A percentile compares a stretch with the other conserved stretches of the same genome.
Evolutionary conservation across 2,797 vertebrate species (phyloP).

Genomic region (Ara ararauna): DNA sequence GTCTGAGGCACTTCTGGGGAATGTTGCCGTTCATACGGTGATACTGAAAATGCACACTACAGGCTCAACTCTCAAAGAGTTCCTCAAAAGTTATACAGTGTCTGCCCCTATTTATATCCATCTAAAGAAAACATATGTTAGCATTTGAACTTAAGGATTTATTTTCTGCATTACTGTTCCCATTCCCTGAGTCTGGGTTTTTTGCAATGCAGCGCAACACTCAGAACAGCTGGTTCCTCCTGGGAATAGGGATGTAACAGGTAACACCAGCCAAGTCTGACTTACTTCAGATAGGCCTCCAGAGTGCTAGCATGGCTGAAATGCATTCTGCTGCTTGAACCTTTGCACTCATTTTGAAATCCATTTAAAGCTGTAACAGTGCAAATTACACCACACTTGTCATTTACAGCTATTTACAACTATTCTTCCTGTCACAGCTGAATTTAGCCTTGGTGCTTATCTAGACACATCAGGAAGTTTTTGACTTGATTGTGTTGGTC

Average conservation of each 20-base stretch:
- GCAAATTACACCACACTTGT: conserved; percentile 26
- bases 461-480: background rate
- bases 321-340: conserved; percentile 15
- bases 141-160: background rate
- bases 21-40: background rate
- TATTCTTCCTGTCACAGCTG: background rate
- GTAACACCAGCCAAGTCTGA: conserved; percentile 34
- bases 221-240: conserved; percentile 21
- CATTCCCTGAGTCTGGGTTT: background rate
- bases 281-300: background rate
- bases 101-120: background rate
- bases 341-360: conserved; percentile 47
- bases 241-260: conserved; percentile 16
- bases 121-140: background rate
- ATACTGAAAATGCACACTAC: background rate
- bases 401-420: background rate
- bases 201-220: conserved; percentile 25
- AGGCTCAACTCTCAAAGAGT: background rate
- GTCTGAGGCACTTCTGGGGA: background rate
- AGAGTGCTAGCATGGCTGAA: background rate
- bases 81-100: background rate
- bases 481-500: background rate
- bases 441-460: conserved; percentile 7
- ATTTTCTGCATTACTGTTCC: background rate
- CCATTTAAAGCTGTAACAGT: background rate